phyloP scores from a whole-genome alignment of 2,797 vertebrate genomes.

The Lagodon rhomboides region DNA sequence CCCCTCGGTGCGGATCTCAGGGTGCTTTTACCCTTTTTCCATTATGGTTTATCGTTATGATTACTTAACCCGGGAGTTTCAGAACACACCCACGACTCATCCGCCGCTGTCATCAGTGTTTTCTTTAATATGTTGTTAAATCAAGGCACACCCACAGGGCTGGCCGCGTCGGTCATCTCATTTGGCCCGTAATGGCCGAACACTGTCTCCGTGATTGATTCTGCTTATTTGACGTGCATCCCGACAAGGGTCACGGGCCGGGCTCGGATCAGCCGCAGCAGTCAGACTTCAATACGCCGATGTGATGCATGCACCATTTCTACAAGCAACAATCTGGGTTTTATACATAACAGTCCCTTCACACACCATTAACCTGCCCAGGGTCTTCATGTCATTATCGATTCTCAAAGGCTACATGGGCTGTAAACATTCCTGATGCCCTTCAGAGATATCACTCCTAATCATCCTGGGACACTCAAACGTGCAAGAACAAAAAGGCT shows the following conservation, averaged over 20 bases:
- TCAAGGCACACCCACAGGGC: slow-evolving; percentile 61
- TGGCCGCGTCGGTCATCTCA: slow-evolving; percentile 67
- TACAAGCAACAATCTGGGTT: slow-evolving; percentile 75
- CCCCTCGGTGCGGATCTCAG: slow-evolving; percentile 36
- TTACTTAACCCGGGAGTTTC: slow-evolving; percentile 48
- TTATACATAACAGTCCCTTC: slow-evolving; percentile 76
- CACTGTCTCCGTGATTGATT: slow-evolving; percentile 72
- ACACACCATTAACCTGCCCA: slow-evolving; percentile 79
- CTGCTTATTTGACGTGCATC: slow-evolving; percentile 72
- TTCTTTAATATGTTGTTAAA: slow-evolving; percentile 70
- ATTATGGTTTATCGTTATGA: slow-evolving; percentile 62
- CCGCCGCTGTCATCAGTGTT: slow-evolving; percentile 46
- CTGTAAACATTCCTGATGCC: slow-evolving; percentile 75
- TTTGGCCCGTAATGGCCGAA: slow-evolving; percentile 68
- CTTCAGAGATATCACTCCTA: slow-evolving; percentile 77
- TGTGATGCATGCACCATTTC: slow-evolving; percentile 71
- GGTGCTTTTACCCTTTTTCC: slow-evolving; percentile 46
- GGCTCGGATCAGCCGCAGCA: slow-evolving; percentile 60
- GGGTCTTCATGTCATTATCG: slow-evolving; percentile 76
- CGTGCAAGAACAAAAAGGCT: slow-evolving; percentile 44
- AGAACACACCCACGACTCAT: slow-evolving; percentile 43
- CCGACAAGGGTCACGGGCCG: slow-evolving; percentile 63
- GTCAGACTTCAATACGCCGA: slow-evolving; percentile 69
- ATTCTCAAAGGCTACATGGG: slow-evolving; percentile 77
- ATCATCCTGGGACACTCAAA: slow-evolving; percentile 63